Evolutionary conservation across 2,888 invertebrate genomes (phyloP).

Genomic region (Oscheius myriophilus): DNA sequence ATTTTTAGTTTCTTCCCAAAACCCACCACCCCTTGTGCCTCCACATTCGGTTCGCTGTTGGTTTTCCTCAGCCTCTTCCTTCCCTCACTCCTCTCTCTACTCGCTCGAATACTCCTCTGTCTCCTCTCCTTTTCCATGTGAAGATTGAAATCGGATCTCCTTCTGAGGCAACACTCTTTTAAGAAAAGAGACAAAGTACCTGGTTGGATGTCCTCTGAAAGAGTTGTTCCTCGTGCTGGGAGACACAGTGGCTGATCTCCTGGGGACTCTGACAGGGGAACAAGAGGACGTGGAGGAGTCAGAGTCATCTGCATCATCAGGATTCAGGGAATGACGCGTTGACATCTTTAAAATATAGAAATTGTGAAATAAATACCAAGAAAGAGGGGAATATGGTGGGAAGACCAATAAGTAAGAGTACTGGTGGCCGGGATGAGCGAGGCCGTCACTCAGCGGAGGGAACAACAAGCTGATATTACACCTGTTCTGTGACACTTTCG

Average conservation of each 20-base stretch:
- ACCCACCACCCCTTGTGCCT: conserved; percentile 43
- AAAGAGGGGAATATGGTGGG: too few species aligned
- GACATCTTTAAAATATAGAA: conserved; percentile 1
- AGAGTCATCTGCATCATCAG: conserved; percentile 61
- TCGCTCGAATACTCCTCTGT: conserved; percentile 45
- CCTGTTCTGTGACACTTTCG: background rate
- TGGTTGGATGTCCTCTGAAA: conserved; percentile 21
- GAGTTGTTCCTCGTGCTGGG: conserved; percentile 52
- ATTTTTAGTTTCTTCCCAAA: background rate
- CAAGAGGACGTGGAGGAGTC: conserved; percentile 41
- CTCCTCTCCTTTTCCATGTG: conserved; percentile 44
- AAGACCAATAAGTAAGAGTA: too few species aligned
- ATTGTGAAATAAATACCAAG: background rate
- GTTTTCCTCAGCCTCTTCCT: conserved; percentile 56
- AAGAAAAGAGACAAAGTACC: background rate
- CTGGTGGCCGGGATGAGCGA: too few species aligned
- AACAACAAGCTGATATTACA: conserved; percentile 27
- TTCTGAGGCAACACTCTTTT: conserved; percentile 34
- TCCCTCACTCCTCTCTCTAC: conserved; percentile 48
- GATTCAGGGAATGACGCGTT: conserved; percentile 41
- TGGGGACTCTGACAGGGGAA: conserved; percentile 40
- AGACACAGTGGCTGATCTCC: conserved; percentile 57
- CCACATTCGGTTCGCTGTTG: conserved; percentile 64
- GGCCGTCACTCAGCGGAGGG: background rate
- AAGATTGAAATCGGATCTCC: conserved; percentile 58